These are phyloP conservation scores for Gobio gobio DNA, from an alignment of 2,113 vertebrate genomes.

Conservation along the genomic window DNA sequence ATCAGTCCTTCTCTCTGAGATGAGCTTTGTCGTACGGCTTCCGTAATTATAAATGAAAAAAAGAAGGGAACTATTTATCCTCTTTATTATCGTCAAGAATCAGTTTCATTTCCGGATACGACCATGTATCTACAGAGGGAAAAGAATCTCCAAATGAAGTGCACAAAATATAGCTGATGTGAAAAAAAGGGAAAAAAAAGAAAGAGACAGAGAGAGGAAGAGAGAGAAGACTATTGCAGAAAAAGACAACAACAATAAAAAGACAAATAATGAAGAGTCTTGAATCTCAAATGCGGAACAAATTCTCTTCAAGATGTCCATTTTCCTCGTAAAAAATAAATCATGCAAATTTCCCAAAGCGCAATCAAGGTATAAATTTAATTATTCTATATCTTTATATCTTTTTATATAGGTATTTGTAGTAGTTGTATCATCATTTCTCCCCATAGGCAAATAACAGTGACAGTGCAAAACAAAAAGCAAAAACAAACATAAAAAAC, in stretches of 20 bases:
- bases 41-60: slow-evolving; percentile 69
- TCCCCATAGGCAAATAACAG: slow-evolving; percentile 70
- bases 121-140: slow-evolving; percentile 70
- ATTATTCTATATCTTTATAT: slow-evolving; percentile 60
- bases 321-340: slow-evolving; percentile 58
- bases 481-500: slow-evolving; percentile 16
- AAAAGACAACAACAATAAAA: slow-evolving; percentile 63
- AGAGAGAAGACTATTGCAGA: slow-evolving; percentile 57
- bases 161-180: slow-evolving; percentile 75
- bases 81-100: slow-evolving; percentile 69
- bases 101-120: slow-evolving; percentile 75
- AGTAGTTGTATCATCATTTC: slow-evolving; percentile 60
- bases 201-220: slow-evolving; percentile 46
- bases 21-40: slow-evolving; percentile 62
- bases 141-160: slow-evolving; percentile 52
- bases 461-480: slow-evolving; percentile 67
- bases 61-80: slow-evolving; percentile 75
- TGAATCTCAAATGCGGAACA: slow-evolving; percentile 34
- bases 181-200: slow-evolving; percentile 55
- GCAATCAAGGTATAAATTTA: slow-evolving; percentile 72
- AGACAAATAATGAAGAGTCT: slow-evolving; percentile 60
- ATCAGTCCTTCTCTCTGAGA: slow-evolving; percentile 66
- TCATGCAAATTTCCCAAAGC: slow-evolving; percentile 77
- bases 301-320: slow-evolving; percentile 11
- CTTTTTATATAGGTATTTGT: slow-evolving; percentile 50